Conservation (phyloP, 1,140 invertebrate genomes). For the Listronotus oregonensis region DNA sequence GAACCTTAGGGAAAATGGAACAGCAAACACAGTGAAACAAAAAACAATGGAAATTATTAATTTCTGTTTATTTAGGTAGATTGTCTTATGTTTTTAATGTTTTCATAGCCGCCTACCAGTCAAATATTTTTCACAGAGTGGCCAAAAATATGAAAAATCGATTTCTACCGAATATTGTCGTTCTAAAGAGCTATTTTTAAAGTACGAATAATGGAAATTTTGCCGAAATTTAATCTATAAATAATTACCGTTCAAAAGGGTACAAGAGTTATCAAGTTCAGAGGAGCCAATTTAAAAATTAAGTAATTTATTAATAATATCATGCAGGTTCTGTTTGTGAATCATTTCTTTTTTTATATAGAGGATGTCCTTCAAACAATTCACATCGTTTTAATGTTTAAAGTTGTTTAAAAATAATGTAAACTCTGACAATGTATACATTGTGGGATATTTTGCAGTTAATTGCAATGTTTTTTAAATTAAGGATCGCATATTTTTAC, state of each 20-base stretch:
- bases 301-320: slow-evolving; percentile 25
- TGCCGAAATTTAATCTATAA: slow-evolving; percentile 13
- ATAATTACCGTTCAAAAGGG: not conserved
- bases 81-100: not conserved
- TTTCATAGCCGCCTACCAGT: slow-evolving; percentile 7
- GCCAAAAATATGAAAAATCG: slow-evolving; percentile 15
- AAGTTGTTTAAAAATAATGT: no score
- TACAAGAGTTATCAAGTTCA: slow-evolving; percentile 5
- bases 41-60: no score
- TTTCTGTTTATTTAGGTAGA: slow-evolving; percentile 10
- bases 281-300: slow-evolving; percentile 26
- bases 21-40: not conserved
- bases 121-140: not conserved
- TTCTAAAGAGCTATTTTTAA: slow-evolving; percentile 15
- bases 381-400: not conserved
- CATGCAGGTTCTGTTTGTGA: slow-evolving; percentile 9
- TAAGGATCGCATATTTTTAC: no score
- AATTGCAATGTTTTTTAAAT: no score
- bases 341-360: slow-evolving; percentile 31
- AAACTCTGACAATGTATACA: no score
- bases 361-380: slow-evolving; percentile 11
- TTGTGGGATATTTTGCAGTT: no score
- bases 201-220: slow-evolving; percentile 1
- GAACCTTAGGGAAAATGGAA: slow-evolving; percentile 28
- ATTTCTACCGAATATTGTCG: not conserved